These are phyloP conservation scores for Trissolcus japonicus DNA, from an alignment of 2,888 invertebrate species.

Conservation along the genomic window DNA sequence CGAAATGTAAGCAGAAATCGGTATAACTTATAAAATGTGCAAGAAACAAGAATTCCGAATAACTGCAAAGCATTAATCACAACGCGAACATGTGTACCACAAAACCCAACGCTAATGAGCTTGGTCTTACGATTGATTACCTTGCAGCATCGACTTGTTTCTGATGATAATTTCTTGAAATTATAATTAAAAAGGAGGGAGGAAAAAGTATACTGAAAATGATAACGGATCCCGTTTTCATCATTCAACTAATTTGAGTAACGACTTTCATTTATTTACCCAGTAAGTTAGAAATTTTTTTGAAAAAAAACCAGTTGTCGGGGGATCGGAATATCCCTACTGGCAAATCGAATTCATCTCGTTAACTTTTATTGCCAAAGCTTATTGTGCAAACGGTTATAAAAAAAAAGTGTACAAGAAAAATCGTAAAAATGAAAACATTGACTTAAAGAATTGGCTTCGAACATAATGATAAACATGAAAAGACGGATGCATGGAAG, in stretches of 20 bases:
- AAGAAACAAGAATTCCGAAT: conserved; percentile 1
- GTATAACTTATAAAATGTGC: neutral
- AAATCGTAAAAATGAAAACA: neutral
- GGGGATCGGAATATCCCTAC: too few relatives aligned
- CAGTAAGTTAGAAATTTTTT: too few relatives aligned
- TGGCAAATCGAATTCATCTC: too few relatives aligned
- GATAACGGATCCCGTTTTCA: conserved; percentile 22
- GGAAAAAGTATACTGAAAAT: conserved; percentile 2
- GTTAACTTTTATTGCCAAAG: too few relatives aligned
- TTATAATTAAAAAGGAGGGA: neutral
- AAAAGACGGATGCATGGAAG: conserved; percentile 7
- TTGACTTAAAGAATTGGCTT: too few relatives aligned
- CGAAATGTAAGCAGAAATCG: too few relatives aligned
- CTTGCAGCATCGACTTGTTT: conserved; percentile 1
- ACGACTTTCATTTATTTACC: conserved; percentile 2
- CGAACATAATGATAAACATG: neutral
- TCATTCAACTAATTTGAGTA: conserved; percentile 9
- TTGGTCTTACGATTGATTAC: conserved; percentile 4
- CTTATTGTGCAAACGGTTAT: too few relatives aligned
- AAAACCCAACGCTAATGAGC: conserved; percentile 6
- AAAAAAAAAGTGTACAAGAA: neutral
- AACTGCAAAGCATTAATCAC: conserved; percentile 5
- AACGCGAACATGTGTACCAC: conserved; percentile 2
- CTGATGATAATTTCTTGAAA: neutral
- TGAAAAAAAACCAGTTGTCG: too few relatives aligned